Evolutionary conservation across 2,797 vertebrate genomes (phyloP).

Genomic region (Hippoglossus hippoglossus): DNA sequence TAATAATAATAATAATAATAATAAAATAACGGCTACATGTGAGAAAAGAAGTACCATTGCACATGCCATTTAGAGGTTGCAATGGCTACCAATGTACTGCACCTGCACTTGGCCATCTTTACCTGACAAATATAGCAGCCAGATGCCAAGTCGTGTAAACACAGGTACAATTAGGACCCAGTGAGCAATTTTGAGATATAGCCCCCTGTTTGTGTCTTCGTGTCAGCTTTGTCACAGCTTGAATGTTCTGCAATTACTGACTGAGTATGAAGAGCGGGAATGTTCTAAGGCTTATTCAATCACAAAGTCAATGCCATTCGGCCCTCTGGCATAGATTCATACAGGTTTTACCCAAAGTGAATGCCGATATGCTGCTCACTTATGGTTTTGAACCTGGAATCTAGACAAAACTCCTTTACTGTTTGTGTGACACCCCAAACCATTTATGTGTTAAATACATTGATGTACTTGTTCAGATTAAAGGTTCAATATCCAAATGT

Average conservation of each 20-base stretch:
- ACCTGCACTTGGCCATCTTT: slow-evolving; percentile 34
- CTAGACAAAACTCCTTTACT: too few species aligned
- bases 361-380: too few species aligned
- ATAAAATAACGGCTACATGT: too few species aligned
- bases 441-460: too few species aligned
- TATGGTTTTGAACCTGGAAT: too few species aligned
- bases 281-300: not conserved
- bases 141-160: slow-evolving; percentile 13
- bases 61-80: not conserved
- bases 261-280: not conserved
- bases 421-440: too few species aligned
- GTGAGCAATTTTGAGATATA: slow-evolving; percentile 33
- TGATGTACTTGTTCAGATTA: too few species aligned
- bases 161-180: slow-evolving; percentile 50
- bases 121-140: slow-evolving; percentile 47
- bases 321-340: too few species aligned
- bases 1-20: too few species aligned
- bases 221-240: slow-evolving; percentile 1
- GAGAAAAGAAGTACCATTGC: not conserved
- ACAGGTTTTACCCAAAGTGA: too few species aligned
- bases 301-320: not conserved
- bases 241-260: slow-evolving; percentile 8
- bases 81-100: slow-evolving; percentile 22
- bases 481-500: too few species aligned
- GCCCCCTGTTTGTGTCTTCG: slow-evolving; percentile 17